phyloP scores from a whole-genome alignment of 2,888 invertebrate species.

The Mimachlamys varia region DNA sequence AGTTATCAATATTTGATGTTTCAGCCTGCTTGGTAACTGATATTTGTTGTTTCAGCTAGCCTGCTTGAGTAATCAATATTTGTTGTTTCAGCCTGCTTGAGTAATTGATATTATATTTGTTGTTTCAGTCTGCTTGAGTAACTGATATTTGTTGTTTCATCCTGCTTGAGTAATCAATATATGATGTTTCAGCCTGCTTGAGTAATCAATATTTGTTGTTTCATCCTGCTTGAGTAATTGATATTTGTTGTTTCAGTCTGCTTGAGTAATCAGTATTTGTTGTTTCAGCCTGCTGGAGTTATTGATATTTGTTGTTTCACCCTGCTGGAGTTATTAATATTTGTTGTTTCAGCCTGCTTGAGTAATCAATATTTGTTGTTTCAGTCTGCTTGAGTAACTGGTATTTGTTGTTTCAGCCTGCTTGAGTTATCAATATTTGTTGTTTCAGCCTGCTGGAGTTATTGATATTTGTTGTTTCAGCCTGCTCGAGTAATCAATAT shows the following conservation, averaged over 20 bases:
- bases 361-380: conserved; percentile 38
- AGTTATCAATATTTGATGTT: too few species aligned
- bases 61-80: neutral
- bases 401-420: conserved; percentile 55
- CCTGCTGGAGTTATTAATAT: neutral
- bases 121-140: conserved; percentile 55
- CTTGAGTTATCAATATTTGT: neutral
- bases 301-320: conserved; percentile 50
- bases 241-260: conserved; percentile 56
- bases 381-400: conserved; percentile 51
- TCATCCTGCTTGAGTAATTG: conserved; percentile 45
- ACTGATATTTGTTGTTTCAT: conserved; percentile 50
- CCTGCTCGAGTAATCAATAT: conserved; percentile 8
- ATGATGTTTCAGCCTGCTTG: conserved; percentile 55
- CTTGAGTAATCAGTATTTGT: neutral
- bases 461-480: conserved; percentile 54
- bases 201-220: conserved; percentile 38
- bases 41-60: neutral
- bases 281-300: conserved; percentile 55
- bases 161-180: neutral
- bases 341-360: conserved; percentile 55
- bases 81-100: conserved; percentile 55
- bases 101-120: neutral
- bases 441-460: conserved; percentile 55
- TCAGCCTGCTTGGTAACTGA: neutral